Evolutionary conservation across 2,888 invertebrate genomes (phyloP).

Genomic region (Thelaira solivaga): DNA sequence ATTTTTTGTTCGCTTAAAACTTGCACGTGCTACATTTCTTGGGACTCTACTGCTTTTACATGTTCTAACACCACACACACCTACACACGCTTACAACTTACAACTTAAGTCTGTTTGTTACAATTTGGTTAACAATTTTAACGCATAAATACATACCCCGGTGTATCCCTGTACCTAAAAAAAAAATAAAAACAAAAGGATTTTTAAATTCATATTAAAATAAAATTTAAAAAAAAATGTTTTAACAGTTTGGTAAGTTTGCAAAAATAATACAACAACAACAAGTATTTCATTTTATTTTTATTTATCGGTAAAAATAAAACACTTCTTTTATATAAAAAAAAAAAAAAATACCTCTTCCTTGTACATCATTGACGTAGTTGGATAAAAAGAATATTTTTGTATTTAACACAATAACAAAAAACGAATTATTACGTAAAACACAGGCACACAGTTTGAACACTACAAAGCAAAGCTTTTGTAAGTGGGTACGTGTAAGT

Average conservation of each 20-base stretch:
- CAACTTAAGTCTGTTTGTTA: too few species aligned
- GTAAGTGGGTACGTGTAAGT: too few species aligned
- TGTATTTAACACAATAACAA: too few species aligned
- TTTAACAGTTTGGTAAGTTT: slow-evolving; percentile 43
- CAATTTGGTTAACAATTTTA: too few species aligned
- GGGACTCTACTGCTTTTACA: background rate
- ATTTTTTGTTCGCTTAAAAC: slow-evolving; percentile 19
- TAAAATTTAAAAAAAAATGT: slow-evolving; percentile 18
- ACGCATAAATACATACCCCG: background rate
- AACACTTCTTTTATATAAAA: too few species aligned
- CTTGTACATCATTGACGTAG: background rate
- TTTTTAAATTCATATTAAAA: background rate
- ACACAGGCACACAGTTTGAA: too few species aligned
- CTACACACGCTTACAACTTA: background rate
- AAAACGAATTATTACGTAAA: too few species aligned
- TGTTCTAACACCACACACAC: background rate
- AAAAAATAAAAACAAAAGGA: background rate
- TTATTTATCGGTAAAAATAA: too few species aligned
- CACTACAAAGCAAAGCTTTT: too few species aligned
- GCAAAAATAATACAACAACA: background rate
- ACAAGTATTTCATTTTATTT: background rate
- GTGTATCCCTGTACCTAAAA: background rate
- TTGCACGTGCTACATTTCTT: slow-evolving; percentile 21
- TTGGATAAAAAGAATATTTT: background rate
- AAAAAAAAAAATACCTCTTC: too few species aligned